Conservation (phyloP, 2,888 invertebrate species). For the Drosophila fulvimacula region DNA sequence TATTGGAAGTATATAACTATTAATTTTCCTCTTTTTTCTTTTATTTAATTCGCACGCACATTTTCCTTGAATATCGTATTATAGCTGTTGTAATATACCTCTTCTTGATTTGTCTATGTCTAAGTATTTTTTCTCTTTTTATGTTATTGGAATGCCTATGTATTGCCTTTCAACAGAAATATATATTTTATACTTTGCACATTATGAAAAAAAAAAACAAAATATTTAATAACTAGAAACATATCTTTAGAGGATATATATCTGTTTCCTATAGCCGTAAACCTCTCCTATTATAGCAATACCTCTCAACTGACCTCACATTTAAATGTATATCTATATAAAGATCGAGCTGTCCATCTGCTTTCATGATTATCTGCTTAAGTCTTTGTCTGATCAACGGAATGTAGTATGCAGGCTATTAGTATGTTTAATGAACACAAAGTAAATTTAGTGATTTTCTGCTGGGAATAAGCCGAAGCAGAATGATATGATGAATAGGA, state of each 20-base stretch:
- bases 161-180: background rate
- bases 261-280: background rate
- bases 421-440: no score
- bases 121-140: background rate
- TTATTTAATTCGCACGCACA: slow-evolving; percentile 2
- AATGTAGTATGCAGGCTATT: no score
- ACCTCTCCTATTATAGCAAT: no score
- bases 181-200: background rate
- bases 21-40: background rate
- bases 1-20: background rate
- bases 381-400: background rate
- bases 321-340: no score
- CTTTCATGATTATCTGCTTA: background rate
- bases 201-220: background rate
- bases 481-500: background rate
- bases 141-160: background rate
- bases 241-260: background rate
- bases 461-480: background rate
- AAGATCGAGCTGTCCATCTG: no score
- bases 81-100: background rate
- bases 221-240: background rate
- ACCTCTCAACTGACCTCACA: no score
- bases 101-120: background rate
- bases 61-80: background rate
- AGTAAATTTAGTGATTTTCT: background rate